Conservation (phyloP, 2,113 vertebrate species). For the Nibea albiflora region DNA sequence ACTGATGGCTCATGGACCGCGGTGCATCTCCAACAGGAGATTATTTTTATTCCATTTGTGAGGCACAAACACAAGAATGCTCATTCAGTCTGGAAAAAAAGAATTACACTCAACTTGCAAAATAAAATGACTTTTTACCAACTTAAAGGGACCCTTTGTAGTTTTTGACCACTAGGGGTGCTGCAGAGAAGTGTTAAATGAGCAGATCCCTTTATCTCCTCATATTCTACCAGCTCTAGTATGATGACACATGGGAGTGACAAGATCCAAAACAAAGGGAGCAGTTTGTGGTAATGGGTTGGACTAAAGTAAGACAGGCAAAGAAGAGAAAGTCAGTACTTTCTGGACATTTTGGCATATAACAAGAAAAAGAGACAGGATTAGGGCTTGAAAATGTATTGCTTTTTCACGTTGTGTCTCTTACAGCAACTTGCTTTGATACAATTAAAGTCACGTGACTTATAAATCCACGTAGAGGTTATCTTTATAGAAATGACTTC, state of each 20-base stretch:
- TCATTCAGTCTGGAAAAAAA: background rate
- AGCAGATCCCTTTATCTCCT: background rate
- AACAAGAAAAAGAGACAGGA: too few species aligned
- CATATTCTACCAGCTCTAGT: background rate
- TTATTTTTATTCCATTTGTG: constrained; percentile 11
- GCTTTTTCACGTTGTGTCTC: too few species aligned
- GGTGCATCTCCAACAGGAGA: background rate
- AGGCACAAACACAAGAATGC: background rate
- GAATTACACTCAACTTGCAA: background rate
- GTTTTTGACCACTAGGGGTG: background rate
- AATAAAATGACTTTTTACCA: background rate
- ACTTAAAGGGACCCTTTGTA: background rate
- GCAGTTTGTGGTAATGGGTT: too few species aligned
- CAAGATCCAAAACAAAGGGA: background rate
- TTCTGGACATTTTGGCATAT: too few species aligned
- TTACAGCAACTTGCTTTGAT: background rate
- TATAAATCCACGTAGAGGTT: background rate
- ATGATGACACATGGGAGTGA: background rate
- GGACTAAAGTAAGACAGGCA: too few species aligned
- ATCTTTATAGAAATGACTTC: background rate
- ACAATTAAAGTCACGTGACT: background rate
- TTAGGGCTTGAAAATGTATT: too few species aligned
- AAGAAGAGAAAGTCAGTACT: too few species aligned
- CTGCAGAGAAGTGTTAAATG: background rate
- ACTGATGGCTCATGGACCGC: background rate